Evolutionary conservation across 1,140 invertebrate species (phyloP).

Genomic region (Chymomyza costata): DNA sequence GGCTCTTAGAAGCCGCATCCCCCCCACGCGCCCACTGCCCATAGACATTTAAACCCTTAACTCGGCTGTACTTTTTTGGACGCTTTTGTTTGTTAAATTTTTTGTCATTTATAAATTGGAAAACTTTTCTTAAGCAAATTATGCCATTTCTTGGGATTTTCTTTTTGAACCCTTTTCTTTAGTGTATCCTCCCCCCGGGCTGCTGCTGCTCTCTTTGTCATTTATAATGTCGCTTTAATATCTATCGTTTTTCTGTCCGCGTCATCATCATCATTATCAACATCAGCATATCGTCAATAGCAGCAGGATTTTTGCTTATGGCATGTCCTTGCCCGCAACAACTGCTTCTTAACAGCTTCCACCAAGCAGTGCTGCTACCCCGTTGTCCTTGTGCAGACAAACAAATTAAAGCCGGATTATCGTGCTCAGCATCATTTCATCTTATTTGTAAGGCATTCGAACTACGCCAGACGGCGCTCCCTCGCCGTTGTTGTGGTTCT

Average conservation of each 20-base stretch:
- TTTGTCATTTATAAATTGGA: conserved; percentile 75
- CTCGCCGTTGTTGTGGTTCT: neutral
- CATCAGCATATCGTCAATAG: too few relatives aligned
- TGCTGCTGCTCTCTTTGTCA: too few relatives aligned
- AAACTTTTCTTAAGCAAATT: conserved; percentile 73
- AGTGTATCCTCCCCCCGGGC: conserved; percentile 1
- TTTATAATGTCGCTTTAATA: conserved; percentile 3
- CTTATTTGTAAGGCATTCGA: conserved; percentile 3
- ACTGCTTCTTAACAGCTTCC: too few relatives aligned
- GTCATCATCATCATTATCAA: conserved; percentile 6
- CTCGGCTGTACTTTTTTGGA: conserved; percentile 14
- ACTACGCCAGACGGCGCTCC: neutral
- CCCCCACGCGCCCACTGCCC: neutral
- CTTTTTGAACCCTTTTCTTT: conserved; percentile 20
- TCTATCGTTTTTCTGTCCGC: neutral
- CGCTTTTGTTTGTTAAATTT: conserved; percentile 27
- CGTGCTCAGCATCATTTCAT: conserved; percentile 35
- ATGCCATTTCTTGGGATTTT: conserved; percentile 46
- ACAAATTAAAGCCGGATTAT: conserved; percentile 57
- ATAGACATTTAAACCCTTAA: conserved; percentile 9
- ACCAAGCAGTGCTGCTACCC: conserved; percentile 8
- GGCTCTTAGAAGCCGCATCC: neutral
- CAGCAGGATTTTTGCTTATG: conserved; percentile 1
- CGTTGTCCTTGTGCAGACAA: conserved; percentile 33
- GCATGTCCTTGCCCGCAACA: neutral